These are phyloP conservation scores for Macaria liturata DNA, from an alignment of 2,888 invertebrate species.

Conservation along the genomic window DNA sequence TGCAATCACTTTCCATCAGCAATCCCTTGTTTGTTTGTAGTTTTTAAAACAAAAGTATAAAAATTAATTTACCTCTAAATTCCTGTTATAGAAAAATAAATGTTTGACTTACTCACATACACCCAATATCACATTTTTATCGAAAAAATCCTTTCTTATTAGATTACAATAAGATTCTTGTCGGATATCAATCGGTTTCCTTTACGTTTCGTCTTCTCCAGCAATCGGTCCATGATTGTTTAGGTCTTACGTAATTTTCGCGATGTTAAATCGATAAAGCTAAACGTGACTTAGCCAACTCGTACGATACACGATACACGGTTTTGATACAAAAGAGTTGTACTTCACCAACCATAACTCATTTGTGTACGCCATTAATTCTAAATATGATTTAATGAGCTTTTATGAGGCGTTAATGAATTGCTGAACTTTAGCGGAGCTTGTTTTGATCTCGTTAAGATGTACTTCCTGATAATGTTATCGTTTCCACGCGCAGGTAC, in stretches of 20 bases:
- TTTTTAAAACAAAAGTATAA: no score
- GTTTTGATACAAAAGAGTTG: conserved; percentile 63
- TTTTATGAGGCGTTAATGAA: conserved; percentile 60
- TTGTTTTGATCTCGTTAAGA: conserved; percentile 27
- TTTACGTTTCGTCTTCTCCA: conserved; percentile 10
- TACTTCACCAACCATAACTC: conserved; percentile 63
- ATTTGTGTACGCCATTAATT: conserved; percentile 68
- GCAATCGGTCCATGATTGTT: conserved; percentile 46
- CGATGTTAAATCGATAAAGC: conserved; percentile 63
- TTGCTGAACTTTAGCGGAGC: conserved; percentile 34
- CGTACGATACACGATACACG: conserved; percentile 64
- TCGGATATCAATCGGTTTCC: background rate
- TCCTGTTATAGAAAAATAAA: no score
- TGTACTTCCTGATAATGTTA: conserved; percentile 16
- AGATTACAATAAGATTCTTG: no score
- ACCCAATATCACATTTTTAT: no score
- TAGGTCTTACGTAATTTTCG: conserved; percentile 59
- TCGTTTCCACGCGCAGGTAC: conserved; percentile 10
- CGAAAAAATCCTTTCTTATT: no score
- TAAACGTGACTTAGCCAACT: conserved; percentile 73
- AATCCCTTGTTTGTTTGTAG: no score
- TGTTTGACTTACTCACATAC: no score
- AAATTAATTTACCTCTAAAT: no score
- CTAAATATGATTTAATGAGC: conserved; percentile 65
- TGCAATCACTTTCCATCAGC: no score